phyloP scores from a whole-genome alignment of 2,797 vertebrate species.

The Xenentodon cancila region DNA sequence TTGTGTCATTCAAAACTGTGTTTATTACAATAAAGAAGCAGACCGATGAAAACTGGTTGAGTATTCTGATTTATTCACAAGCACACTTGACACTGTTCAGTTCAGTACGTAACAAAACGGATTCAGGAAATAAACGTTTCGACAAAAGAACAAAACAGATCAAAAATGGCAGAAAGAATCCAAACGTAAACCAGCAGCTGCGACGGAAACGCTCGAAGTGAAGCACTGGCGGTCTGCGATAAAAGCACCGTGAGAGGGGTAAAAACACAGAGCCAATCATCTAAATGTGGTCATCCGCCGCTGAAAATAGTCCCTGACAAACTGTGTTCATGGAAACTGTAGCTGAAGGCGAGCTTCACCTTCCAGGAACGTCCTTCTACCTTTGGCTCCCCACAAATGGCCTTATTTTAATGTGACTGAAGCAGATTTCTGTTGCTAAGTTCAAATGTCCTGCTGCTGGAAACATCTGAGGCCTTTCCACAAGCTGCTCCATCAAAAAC shows the following conservation, averaged over 20 bases:
- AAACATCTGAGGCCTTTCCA: background rate
- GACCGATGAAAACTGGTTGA: background rate
- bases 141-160: constrained; percentile 19
- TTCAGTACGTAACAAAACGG: no score
- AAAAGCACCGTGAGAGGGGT: background rate
- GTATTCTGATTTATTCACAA: background rate
- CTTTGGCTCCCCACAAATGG: background rate
- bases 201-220: background rate
- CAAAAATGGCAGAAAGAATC: constrained; percentile 47
- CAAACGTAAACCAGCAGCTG: background rate
- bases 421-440: background rate
- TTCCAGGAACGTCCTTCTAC: background rate
- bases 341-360: background rate
- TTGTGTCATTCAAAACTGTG: no score
- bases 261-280: background rate
- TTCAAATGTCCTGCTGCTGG: background rate
- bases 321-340: background rate
- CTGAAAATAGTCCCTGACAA: constrained; percentile 20
- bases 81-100: no score
- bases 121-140: background rate
- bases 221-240: background rate
- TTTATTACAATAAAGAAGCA: background rate
- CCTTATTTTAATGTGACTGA: background rate
- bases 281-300: background rate
- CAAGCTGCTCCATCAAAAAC: background rate